Evolutionary conservation across 92 coral and sea anemone genomes (phyloP), one percentile per base, ranked within the genome.

Genomic region (Phymanthus crucifer): DNA sequence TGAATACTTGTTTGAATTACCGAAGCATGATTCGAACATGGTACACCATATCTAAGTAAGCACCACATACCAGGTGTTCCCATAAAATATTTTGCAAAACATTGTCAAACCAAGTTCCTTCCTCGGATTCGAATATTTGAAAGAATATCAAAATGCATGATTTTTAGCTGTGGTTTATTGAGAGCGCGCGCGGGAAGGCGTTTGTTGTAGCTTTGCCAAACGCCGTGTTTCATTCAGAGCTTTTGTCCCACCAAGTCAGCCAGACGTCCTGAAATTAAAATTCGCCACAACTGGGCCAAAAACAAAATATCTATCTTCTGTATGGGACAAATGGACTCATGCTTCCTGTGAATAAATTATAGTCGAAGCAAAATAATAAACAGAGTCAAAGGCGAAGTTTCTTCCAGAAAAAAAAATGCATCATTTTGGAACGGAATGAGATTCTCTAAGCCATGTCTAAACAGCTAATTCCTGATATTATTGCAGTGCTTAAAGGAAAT

Each of bases 341-440:
- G 38, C 81, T 52, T 77, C 81, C 81, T 61, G 3, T 61, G 81
- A 77, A 77, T 77, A 77, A 18, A 64, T 77, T 77, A 77, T 38
- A 36, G 65, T 77, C 65, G 50, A 77, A 77, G 64, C 26, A 23
- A 72, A 36, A 77, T 48, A 54, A 77, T 65, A 77, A 77, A 77
- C 54, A 77, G 73, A 32, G 35, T 69, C 12, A 6, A 31, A 34
- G 8, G 16, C 45, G 26, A 69, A 66, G 50, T 64, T 38, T 52
- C 33, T 74, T 36, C 1, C 71, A 16, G 14, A n/a, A 18, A 52
- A 34, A 64, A 38, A 77, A 23, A 34, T 21, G 35, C 58, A 19
- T 57, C 57, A n/a, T 19, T 77, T 64, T 37, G 21, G 72, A 11
- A 21, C 27, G 58, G 18, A 21, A 76, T 47, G 61, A 76, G 80